Evolutionary conservation across 1,140 invertebrate species (phyloP).

Genomic region (Hycleus phaleratus): DNA sequence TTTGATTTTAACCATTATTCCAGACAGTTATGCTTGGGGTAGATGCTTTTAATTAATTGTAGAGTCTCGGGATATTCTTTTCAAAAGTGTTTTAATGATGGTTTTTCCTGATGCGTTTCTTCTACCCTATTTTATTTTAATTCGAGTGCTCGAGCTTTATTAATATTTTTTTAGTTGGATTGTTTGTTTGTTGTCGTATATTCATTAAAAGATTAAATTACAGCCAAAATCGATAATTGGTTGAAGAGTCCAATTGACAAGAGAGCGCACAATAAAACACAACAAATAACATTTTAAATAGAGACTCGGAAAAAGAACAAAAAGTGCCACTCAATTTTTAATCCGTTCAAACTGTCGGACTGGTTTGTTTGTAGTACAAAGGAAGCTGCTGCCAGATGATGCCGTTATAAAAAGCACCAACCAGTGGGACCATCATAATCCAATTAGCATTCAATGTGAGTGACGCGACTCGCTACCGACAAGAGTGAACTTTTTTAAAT

Average conservation of each 20-base stretch:
- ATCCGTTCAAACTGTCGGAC: slow-evolving; percentile 22
- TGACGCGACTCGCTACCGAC: slow-evolving; percentile 24
- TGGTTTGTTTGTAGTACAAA: slow-evolving; percentile 26
- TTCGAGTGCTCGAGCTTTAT: too few species aligned
- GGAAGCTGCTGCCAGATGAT: slow-evolving; percentile 28
- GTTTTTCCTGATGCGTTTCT: too few species aligned
- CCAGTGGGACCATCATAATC: slow-evolving; percentile 34
- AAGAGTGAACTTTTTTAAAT: slow-evolving; percentile 32
- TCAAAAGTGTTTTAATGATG: too few species aligned
- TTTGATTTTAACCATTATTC: slow-evolving; percentile 16
- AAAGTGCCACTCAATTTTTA: slow-evolving; percentile 29
- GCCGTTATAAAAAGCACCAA: slow-evolving; percentile 29
- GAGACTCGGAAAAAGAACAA: slow-evolving; percentile 15
- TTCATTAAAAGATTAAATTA: background rate
- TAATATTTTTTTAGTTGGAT: background rate
- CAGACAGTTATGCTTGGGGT: slow-evolving; percentile 10
- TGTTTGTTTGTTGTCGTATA: background rate
- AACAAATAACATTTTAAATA: slow-evolving; percentile 11
- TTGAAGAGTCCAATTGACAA: background rate
- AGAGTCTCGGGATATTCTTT: background rate
- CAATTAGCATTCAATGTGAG: slow-evolving; percentile 36
- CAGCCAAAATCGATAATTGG: background rate
- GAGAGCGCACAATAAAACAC: background rate
- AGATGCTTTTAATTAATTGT: slow-evolving; percentile 8
- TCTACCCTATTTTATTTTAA: too few species aligned